These are phyloP conservation scores for Beroe ovata DNA, from an alignment of 37 sponge, comb jelly and placozoan genomes.

Conservation along the genomic window DNA sequence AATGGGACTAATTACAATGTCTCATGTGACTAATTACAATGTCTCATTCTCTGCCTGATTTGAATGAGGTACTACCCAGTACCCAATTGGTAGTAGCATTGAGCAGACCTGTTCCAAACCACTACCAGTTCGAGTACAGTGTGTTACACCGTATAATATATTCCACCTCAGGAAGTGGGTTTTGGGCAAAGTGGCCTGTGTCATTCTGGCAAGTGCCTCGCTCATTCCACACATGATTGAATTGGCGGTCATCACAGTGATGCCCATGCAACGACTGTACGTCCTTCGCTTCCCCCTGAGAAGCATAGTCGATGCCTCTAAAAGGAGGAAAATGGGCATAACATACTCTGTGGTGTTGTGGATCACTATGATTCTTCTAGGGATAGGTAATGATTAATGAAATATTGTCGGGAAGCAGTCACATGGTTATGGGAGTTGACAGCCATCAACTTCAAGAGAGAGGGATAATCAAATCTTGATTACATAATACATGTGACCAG, in stretches of 20 bases:
- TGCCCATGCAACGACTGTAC: constrained; percentile 33
- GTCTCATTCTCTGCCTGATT: too few species aligned
- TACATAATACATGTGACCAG: too few species aligned
- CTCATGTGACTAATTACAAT: too few species aligned
- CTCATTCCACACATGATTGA: constrained; percentile 9
- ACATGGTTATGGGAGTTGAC: neutral
- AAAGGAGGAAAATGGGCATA: constrained; percentile 3
- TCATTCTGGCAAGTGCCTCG: neutral
- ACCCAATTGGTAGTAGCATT: too few species aligned
- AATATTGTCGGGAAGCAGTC: too few species aligned
- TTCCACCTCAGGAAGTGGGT: constrained; percentile 3
- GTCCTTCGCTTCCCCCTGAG: constrained; percentile 1
- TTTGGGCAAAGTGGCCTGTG: neutral
- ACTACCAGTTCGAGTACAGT: too few species aligned
- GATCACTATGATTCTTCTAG: neutral
- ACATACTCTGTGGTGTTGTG: neutral
- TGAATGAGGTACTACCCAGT: too few species aligned
- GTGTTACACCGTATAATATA: too few species aligned
- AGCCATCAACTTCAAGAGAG: neutral
- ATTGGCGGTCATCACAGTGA: neutral
- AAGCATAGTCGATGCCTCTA: neutral
- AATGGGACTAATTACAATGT: too few species aligned
- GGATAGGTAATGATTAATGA: neutral
- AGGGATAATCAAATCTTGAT: too few species aligned
- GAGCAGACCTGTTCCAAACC: too few species aligned